Evolutionary conservation across 2,797 vertebrate genomes (phyloP), one percentile per base, ranked within the genome.

Genomic region (Oreochromis mossambicus): DNA sequence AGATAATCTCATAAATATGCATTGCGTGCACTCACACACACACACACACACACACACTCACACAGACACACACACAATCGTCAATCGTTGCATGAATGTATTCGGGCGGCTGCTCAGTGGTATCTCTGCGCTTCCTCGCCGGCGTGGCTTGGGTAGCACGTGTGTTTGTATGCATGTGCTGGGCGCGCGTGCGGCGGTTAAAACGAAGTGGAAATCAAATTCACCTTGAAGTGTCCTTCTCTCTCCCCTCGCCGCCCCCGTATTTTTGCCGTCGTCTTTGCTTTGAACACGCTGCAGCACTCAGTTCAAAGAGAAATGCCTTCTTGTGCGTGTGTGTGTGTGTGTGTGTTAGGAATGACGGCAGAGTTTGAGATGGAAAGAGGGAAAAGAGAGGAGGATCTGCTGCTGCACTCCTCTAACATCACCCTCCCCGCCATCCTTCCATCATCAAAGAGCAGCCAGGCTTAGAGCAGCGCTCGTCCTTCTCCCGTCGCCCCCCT

Each of bases 201-300:
- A 97, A 97, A 96, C 94, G 82, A 96, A 97, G 96, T 97, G 96
- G 95, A 97, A 98, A 97, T 97, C 89, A 96, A 97, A 96, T 97
- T 97, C 95, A 97, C 97, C 97, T 97, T 97, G 95, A 97, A 96
- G 95, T 96, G 96, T 96, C 95, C 95, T 95, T 95, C 92, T 95
- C 88, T 87, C 92, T 91, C 86, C 87, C 86, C 86, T 92, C 86
- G 36, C 88, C 90, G 89, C 89, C 91, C 88, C 89, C 86, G 51
- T 92, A 94, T 94, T 94, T 88, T 92, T 95, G 89, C 92, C 89
- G 94, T 91, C 90, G 85, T 94, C 94, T 93, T 93, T 89, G 92
- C 96, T 97, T 96, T 95, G 94, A 96, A 97, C 96, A 90, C 89
- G 90, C 91, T 89, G 90, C 90, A 95, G 93, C 88, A 91, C 84